Evolutionary conservation across 2,797 vertebrate genomes (phyloP).

Genomic region (Hydrocynus forskahlii): DNA sequence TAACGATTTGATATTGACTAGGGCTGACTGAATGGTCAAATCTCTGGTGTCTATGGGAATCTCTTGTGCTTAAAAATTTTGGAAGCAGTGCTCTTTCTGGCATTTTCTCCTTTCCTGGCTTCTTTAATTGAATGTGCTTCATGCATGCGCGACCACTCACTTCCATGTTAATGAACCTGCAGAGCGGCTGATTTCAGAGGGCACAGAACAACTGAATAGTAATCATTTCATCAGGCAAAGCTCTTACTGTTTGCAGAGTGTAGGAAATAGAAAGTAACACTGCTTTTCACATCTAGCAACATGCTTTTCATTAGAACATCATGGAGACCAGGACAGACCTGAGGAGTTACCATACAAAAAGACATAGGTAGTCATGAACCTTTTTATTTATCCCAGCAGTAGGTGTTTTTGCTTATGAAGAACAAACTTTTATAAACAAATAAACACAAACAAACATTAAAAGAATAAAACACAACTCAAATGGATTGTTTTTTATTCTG

Average conservation of each 20-base stretch:
- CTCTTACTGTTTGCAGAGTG: conserved; percentile 40
- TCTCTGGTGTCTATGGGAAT: conserved; percentile 33
- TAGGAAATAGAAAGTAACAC: conserved; percentile 37
- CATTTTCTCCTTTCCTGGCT: conserved; percentile 32
- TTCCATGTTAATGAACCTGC: conserved; percentile 47
- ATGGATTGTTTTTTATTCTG: too few species aligned
- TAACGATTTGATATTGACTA: not conserved
- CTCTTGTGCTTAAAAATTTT: conserved; percentile 32
- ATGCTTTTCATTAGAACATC: conserved; percentile 22
- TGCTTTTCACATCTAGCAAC: conserved; percentile 5
- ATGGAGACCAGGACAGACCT: not conserved
- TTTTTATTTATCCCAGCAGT: too few species aligned
- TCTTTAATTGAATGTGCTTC: conserved; percentile 39
- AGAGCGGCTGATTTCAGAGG: conserved; percentile 43
- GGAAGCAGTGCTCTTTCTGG: conserved; percentile 33
- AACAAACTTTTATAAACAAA: too few species aligned
- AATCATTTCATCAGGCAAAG: conserved; percentile 52
- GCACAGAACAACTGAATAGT: conserved; percentile 46
- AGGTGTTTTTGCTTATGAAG: too few species aligned
- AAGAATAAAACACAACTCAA: too few species aligned
- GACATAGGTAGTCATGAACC: too few species aligned
- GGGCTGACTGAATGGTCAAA: conserved; percentile 16
- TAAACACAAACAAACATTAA: too few species aligned
- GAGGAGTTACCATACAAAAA: not conserved
- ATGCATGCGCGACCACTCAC: conserved; percentile 35